These are phyloP conservation scores for Agapornis roseicollis DNA, from an alignment of 2,113 vertebrate genomes.

Conservation along the genomic window DNA sequence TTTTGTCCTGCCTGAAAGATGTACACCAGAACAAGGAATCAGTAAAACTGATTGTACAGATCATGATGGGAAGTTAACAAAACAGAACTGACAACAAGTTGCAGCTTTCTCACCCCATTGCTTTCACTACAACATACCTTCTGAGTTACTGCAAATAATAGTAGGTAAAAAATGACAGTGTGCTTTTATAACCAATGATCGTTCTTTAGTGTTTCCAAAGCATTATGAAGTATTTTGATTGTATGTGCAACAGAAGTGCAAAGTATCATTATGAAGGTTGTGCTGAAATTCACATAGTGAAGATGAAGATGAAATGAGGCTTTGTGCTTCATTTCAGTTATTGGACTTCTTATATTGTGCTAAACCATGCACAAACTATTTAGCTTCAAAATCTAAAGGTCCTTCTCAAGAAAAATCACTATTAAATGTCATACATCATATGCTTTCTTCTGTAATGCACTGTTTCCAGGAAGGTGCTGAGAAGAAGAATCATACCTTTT, in stretches of 20 bases:
- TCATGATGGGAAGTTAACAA: background rate
- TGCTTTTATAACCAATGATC: background rate
- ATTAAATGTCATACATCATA: background rate
- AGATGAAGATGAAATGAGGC: constrained; percentile 26
- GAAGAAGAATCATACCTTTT: background rate
- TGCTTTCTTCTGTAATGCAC: background rate
- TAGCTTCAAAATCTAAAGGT: constrained; percentile 40
- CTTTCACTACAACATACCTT: background rate
- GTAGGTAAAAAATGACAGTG: background rate
- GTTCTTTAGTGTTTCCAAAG: background rate
- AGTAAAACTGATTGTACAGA: rapidly evolving
- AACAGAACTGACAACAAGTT: background rate
- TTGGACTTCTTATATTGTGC: constrained; percentile 28
- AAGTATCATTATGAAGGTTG: constrained; percentile 30
- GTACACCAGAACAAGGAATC: background rate
- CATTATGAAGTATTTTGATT: constrained; percentile 29
- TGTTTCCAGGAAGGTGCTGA: background rate
- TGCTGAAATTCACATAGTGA: constrained; percentile 20
- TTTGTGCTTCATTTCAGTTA: constrained; percentile 49
- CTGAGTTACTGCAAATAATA: background rate
- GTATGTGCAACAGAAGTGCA: background rate
- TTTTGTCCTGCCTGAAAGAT: background rate
- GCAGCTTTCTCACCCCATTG: background rate
- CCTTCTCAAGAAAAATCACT: constrained; percentile 44
- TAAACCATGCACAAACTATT: constrained; percentile 56